Percentiles rank a stretch among this genome's conserved stretches.
phyloP scores from a whole-genome alignment of 2,113 vertebrate species.

The Paramormyrops kingsleyae region DNA sequence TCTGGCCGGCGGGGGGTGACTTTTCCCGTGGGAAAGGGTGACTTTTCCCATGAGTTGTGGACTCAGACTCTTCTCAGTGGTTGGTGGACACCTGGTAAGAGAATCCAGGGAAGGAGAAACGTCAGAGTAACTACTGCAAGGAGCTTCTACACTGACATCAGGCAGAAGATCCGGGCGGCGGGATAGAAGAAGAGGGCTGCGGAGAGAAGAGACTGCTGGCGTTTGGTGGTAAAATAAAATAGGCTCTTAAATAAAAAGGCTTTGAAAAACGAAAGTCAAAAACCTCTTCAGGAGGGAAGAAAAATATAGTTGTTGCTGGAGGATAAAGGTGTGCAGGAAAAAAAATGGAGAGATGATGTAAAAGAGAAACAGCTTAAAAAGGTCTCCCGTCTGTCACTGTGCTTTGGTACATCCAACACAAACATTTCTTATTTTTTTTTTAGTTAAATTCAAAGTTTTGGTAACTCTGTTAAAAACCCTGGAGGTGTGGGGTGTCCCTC shows the following conservation, averaged over 20 bases:
- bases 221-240: neutral
- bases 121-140: neutral
- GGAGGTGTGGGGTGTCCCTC: neutral
- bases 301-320: neutral
- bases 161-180: neutral
- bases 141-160: neutral
- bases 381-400: neutral
- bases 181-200: neutral
- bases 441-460: neutral
- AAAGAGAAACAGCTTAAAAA: neutral
- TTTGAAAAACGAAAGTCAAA: neutral
- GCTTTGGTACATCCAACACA: neutral
- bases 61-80: neutral
- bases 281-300: neutral
- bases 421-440: neutral
- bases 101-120: neutral
- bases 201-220: neutral
- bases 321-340: neutral
- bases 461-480: neutral
- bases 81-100: constrained; percentile 18
- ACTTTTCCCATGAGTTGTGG: neutral
- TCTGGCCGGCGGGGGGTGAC: neutral
- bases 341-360: neutral
- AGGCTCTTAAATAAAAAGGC: neutral
- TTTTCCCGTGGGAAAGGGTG: neutral